Base-by-base conservation (phyloP, 2,888 invertebrate genomes). In the Prenolepis imparis region DNA sequence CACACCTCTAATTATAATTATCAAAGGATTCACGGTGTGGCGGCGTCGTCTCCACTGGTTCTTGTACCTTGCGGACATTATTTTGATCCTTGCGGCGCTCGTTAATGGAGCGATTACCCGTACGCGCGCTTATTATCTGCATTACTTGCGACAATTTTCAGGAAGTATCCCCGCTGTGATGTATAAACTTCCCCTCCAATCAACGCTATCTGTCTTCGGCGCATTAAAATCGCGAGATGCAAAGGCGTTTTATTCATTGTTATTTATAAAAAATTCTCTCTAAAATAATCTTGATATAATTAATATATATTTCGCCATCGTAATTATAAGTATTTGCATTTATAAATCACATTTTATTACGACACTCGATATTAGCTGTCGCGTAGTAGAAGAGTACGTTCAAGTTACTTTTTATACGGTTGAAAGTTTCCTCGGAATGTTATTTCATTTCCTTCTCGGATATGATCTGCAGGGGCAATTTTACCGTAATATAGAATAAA, bases 1-100 rank as follows among this genome's bases (percentile, higher is more conserved):
- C 21, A 70, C 72, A 44, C 70, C 70, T 70, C 36, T 78, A 78
- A 78, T 78, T 70, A 78, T 80, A 80, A 80, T 80, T 80, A 80
- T 80, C 78, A 80, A 80, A 80, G 78, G 78, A 80, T 80, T 80
- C 72, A 70, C 44, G 59, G 24, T 59, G 32, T 36, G 21, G 18
- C 57, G 32, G 41, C 68, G 41, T 28, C 68, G 41, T 28, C 36
- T 52, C 39, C 21, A 24, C 18, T 52, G 24, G 48, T 63, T 63
- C 32, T 78, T 32, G 15, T 68, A 78, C 59, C 52, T 59, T 32
- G 36, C 18, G 72, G 24, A 70, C 78, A 80, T 80, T 80, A 80
- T 80, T 70, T 80, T 80, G 78, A 80, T 80, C 78, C 78, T 70
- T 70, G 44, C 78, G 24, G 57, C n/a, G 72, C 36, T 77, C 59